A percentile compares a stretch with the other conserved stretches of the same genome.
Conservation (phyloP, 1,140 invertebrate species). For the Meloidogyne hapla region DNA sequence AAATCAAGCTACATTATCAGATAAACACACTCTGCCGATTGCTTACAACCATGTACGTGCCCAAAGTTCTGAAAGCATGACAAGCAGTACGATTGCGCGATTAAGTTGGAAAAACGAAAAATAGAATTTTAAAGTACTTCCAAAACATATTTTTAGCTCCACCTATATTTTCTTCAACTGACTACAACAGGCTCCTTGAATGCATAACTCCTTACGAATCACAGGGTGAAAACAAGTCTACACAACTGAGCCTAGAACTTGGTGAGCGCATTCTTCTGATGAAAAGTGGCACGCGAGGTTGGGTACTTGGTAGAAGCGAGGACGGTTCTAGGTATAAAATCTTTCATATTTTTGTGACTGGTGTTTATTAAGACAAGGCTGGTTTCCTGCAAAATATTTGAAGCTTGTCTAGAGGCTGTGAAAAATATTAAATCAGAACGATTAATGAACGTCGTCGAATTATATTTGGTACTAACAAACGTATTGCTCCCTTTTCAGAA, state of each 20-base stretch:
- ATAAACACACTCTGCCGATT: not conserved
- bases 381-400: constrained; percentile 31
- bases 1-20: too few relatives aligned
- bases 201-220: constrained; percentile 20
- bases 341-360: not conserved
- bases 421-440: not conserved
- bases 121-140: too few relatives aligned
- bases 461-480: not conserved
- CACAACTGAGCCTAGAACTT: constrained; percentile 16
- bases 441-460: not conserved
- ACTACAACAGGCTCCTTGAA: constrained; percentile 23
- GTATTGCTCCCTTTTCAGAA: not conserved
- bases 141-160: not conserved
- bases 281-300: constrained; percentile 28
- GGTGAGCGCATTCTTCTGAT: constrained; percentile 22
- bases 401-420: constrained; percentile 24
- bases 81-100: not conserved
- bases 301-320: constrained; percentile 26
- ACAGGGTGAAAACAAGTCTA: constrained; percentile 14
- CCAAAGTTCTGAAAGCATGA: constrained; percentile 20
- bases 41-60: not conserved
- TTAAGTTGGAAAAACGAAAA: not conserved
- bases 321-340: constrained; percentile 14
- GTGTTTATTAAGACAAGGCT: constrained; percentile 18
- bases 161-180: constrained; percentile 8